Evolutionary conservation across 2,797 vertebrate species (phyloP).

Genomic region (Philypnodon macrostomus): DNA sequence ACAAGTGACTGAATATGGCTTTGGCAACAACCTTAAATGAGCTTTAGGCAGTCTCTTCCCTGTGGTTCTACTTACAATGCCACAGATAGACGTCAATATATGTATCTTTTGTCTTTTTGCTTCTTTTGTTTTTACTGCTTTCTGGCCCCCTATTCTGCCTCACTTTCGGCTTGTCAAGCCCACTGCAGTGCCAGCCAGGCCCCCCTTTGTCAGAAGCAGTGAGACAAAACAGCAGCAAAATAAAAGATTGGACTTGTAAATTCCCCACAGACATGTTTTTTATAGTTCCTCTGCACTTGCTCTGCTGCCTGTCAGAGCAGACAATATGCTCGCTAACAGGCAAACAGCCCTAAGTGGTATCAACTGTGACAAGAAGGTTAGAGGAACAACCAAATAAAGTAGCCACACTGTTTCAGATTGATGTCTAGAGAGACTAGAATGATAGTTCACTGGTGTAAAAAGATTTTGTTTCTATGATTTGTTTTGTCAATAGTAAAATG

Average conservation of each 20-base stretch:
- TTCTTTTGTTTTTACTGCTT: conserved; percentile 42
- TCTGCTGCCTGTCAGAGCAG: conserved; percentile 50
- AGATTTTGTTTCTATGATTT: no score
- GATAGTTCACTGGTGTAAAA: background rate
- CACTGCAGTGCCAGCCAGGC: conserved; percentile 28
- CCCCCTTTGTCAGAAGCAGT: conserved; percentile 44
- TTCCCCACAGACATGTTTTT: conserved; percentile 56
- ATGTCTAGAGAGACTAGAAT: conserved; percentile 8
- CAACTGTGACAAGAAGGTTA: conserved; percentile 28
- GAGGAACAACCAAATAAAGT: conserved; percentile 9
- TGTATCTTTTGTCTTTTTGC: conserved; percentile 16
- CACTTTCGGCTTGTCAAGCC: conserved; percentile 25
- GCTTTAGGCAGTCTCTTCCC: conserved; percentile 40
- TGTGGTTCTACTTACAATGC: conserved; percentile 24
- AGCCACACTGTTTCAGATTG: conserved; percentile 1
- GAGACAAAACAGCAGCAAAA: conserved; percentile 50
- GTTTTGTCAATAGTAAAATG: no score
- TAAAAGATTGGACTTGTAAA: conserved; percentile 59
- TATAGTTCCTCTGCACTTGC: conserved; percentile 49
- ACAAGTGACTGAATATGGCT: conserved; percentile 53
- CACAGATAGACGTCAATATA: conserved; percentile 42
- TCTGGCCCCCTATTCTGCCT: conserved; percentile 26
- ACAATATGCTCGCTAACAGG: conserved; percentile 47
- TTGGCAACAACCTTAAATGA: conserved; percentile 39
- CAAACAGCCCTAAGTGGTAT: conserved; percentile 31